Base-by-base conservation (phyloP, 1,140 invertebrate species). In the Monomorium pharaonis region DNA sequence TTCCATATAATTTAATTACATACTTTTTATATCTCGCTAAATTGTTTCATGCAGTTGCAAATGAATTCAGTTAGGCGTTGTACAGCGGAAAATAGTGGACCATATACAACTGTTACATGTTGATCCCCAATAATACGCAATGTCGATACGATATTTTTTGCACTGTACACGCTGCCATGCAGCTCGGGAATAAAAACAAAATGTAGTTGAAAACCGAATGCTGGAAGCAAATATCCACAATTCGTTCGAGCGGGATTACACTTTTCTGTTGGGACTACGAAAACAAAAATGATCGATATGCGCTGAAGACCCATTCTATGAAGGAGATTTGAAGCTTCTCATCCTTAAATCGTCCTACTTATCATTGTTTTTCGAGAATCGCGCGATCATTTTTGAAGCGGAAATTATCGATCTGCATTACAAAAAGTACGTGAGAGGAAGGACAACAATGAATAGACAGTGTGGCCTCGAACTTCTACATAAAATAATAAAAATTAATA, bases 131-230 rank as follows among this genome's bases (percentile, higher is more conserved):
- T 83, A 83, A 83, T 83, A 83, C 42, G 51, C 67, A 58, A 72
- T 58, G 51, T 74, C 67, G 78, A 83, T 78, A 37, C 30, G 60
- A 65, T 83, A 83, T 74, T 83, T 83, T 83, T 83, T 72, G 78
- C n/a, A 30, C 37, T 24, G 33, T 44, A 24, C 1, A 24, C 1
- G n/a, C 27, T n/a, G 16, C 7, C 24, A 9, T 27, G 51, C 27
- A 80, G 27, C 63, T 54, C 6, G 9, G 51, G 14, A 42, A 83
- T 83, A 83, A 74, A 74, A 83, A 58, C 78, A 74, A 74, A 83
- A 83, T 83, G 67, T 21, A 83, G 78, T 83, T 80, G 44, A 69
- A 80, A 83, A 74, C 78, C 67, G 65, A 80, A 83, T 74, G 51
- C 42, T 47, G 42, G 42, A 24, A 83, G 67, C 67, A 74, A 74